Evolutionary conservation across 2,888 invertebrate species (phyloP).

Genomic region (Oegoconia quadripuncta): DNA sequence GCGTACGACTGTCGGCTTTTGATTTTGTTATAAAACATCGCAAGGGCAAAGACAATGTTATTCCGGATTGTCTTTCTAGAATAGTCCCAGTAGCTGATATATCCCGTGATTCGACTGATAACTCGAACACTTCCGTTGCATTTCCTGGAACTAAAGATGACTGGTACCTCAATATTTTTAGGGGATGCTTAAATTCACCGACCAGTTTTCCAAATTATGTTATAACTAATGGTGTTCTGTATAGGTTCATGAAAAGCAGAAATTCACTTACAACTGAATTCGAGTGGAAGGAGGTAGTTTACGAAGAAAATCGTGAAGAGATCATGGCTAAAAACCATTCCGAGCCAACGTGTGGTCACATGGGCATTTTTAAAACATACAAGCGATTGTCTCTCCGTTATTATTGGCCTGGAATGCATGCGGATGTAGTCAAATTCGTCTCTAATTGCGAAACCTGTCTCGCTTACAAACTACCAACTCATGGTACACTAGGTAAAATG

Average conservation of each 20-base stretch:
- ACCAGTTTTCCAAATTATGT: constrained; percentile 15
- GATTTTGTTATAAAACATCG: constrained; percentile 26
- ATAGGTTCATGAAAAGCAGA: constrained; percentile 14
- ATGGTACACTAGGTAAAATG: constrained; percentile 21
- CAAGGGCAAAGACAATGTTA: constrained; percentile 21
- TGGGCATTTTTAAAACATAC: constrained; percentile 27
- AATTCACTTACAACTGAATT: constrained; percentile 18
- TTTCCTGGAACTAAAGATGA: constrained; percentile 10
- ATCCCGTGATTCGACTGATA: background rate
- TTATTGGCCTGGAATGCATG: constrained; percentile 19
- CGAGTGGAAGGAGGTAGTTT: constrained; percentile 26
- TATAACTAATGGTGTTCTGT: constrained; percentile 17
- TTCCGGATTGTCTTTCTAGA: constrained; percentile 23
- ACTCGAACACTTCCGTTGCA: too few relatives aligned
- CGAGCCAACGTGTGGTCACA: constrained; percentile 21
- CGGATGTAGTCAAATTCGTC: constrained; percentile 18
- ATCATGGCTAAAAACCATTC: constrained; percentile 20
- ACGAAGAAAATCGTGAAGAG: constrained; percentile 6
- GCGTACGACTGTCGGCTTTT: constrained; percentile 24
- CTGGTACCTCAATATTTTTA: constrained; percentile 22
- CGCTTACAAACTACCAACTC: constrained; percentile 6
- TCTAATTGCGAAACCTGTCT: constrained; percentile 5
- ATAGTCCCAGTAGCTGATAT: constrained; percentile 12
- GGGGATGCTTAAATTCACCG: constrained; percentile 15
- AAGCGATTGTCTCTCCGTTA: constrained; percentile 15